Base-by-base conservation (phyloP, 2,888 invertebrate species). In the Andrena trimmerana region DNA sequence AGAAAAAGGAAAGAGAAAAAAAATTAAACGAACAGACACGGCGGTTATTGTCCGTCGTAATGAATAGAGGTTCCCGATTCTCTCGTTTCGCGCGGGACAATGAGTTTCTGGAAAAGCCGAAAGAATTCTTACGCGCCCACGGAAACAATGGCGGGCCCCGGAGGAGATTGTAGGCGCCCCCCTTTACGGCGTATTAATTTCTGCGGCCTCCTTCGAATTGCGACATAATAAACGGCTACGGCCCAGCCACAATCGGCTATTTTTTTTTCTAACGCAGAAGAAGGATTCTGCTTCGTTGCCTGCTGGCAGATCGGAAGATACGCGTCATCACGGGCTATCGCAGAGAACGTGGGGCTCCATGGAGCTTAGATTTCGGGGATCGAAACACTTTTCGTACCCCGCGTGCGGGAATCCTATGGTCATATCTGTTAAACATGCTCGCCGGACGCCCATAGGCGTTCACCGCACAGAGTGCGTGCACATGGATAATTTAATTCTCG, bases 191-290 rank as follows among this genome's bases (percentile, higher is more conserved):
- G 73, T 78, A 83, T 83, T 83, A 73, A 83, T 83, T 83, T 83
- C 83, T 72, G 54, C 67, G 83, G 72, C 83, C 77, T 83, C 83
- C 42, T 83, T 77, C 83, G 71, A 48, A 69, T 83, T 83, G 83
- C 83, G 69, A 77, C 83, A 82, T 74, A 67, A 83, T 77, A n/a
- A 81, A 81, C 81, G 48, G 31, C 74, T 48, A 62, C 59, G 66
- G 3, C 48, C 42, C 27, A 31, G 31, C 8, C 27, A 54, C 67
- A 60, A 76, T 77, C 68, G 59, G 52, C 27, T 10, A 52, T 24
- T 81, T 54, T 67, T 80, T 72, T 72, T 66, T 80, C 4, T 8
- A 27, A 3, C 62, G 36, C 31, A 52, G n/a, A 60, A 31, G 42
- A 48, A 60, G 42, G 42, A 52, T 16, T 60, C 52, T 31, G 27